Base-by-base conservation (phyloP, 2,797 vertebrate genomes). In the Hypotaenidia okinawae region DNA sequence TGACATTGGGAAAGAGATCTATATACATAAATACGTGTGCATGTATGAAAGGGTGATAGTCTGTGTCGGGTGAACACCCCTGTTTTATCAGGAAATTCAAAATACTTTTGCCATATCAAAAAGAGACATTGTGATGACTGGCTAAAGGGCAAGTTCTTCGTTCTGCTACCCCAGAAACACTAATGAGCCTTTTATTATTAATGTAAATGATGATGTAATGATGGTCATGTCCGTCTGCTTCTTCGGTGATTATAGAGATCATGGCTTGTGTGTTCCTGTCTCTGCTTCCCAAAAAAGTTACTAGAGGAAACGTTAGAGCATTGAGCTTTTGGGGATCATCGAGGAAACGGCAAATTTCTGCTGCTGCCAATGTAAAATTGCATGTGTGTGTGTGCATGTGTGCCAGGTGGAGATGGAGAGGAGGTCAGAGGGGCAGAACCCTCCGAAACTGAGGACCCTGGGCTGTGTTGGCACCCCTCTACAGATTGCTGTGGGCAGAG, bases 301-400 rank as follows among this genome's bases (percentile, higher is more conserved):
- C 11, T 66, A 15, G 59, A 84, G 80, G 55, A 73, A 70, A 21
- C 33, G 16, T 63, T 43, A 35, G 49, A 67, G 17, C 49, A 17
- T 30, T 70, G 58, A 72, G 33, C 30, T 86, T 88, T 72, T 11
- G 58, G 14, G 47, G 27, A n/a, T n/a, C 27, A 24, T 66, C 7
- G 59, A 63, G 72, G 33, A 45, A 84, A 57, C 27, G 9, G 18
- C 68, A 58, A 14, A 47, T 73, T 69, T 16, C 23, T 43, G 39
- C 64, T 87, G 69, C 70, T 55, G 49, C 63, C 62, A 18, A n/a
- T 27, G 32, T 35, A 27, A 51, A 52, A 33, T 57, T n/a, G 47
- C 24, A 6, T 0, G 2, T 19, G 37, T 43, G 32, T 15, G 32
- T 15, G 24, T 13, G 28, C 21, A 17, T 1, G 0, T 66, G 70